phyloP scores from a whole-genome alignment of 2,888 invertebrate species.

The Conops quadrifasciatus region DNA sequence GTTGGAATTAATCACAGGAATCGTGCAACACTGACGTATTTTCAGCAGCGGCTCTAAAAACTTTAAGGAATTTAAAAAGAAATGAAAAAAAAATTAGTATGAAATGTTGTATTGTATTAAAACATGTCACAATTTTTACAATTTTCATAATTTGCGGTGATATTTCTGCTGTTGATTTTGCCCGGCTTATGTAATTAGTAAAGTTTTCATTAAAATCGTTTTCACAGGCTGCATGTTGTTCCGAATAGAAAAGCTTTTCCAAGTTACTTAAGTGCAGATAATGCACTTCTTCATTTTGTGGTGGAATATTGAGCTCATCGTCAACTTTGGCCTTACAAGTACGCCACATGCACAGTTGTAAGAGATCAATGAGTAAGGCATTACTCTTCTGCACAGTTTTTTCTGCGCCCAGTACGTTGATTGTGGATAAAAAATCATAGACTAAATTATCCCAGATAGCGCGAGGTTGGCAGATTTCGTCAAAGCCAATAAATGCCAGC shows the following conservation, averaged over 20 bases:
- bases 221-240: conserved; percentile 69
- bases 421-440: conserved; percentile 48
- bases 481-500: conserved; percentile 64
- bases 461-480: conserved; percentile 50
- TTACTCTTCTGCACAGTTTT: conserved; percentile 33
- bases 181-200: conserved; percentile 46
- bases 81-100: neutral
- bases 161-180: conserved; percentile 49
- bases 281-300: conserved; percentile 70
- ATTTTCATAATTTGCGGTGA: conserved; percentile 60
- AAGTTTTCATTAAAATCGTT: conserved; percentile 66
- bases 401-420: conserved; percentile 23
- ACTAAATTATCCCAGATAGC: conserved; percentile 54
- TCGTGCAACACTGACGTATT: conserved; percentile 76
- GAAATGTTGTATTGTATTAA: conserved; percentile 1
- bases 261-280: conserved; percentile 75
- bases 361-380: conserved; percentile 48
- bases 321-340: conserved; percentile 74
- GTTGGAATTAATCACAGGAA: conserved; percentile 69
- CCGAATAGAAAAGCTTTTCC: conserved; percentile 77
- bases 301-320: conserved; percentile 74
- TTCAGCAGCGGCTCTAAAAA: conserved; percentile 72
- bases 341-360: conserved; percentile 69
- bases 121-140: conserved; percentile 39
- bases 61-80: conserved; percentile 41